These are phyloP conservation scores for Pampus argenteus DNA, from an alignment of 2,797 vertebrate species.

Conservation along the genomic window DNA sequence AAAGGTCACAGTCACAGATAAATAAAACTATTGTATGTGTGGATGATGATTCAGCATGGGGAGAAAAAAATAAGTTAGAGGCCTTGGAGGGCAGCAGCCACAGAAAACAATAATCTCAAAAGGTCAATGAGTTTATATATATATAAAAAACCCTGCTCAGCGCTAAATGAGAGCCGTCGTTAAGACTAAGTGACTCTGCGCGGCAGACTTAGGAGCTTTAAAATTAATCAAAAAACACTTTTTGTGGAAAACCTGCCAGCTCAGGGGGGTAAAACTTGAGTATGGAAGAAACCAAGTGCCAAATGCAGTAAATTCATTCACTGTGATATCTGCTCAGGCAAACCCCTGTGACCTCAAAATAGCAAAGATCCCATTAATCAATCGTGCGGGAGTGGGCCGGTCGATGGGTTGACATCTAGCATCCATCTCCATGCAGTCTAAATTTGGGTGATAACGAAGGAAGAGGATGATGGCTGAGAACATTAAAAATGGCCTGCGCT, in stretches of 20 bases:
- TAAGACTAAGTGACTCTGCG: slow-evolving; percentile 15
- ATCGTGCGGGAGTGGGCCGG: slow-evolving; percentile 18
- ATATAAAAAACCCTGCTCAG: too few species aligned
- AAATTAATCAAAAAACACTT: slow-evolving; percentile 40
- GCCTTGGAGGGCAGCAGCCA: slow-evolving; percentile 15
- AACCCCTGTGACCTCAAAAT: slow-evolving; percentile 71
- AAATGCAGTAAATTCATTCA: slow-evolving; percentile 37
- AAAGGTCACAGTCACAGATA: slow-evolving; percentile 53
- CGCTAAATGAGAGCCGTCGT: slow-evolving; percentile 1
- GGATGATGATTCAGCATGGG: slow-evolving; percentile 34
- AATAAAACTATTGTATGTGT: slow-evolving; percentile 36
- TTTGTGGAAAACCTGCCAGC: background rate
- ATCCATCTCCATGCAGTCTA: slow-evolving; percentile 74
- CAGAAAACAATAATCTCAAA: slow-evolving; percentile 8
- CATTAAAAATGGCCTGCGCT: slow-evolving; percentile 51
- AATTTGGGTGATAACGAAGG: slow-evolving; percentile 72
- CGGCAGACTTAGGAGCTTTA: slow-evolving; percentile 22
- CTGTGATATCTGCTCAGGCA: slow-evolving; percentile 54
- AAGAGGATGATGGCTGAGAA: slow-evolving; percentile 50
- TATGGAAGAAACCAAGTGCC: slow-evolving; percentile 6
- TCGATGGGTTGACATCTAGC: slow-evolving; percentile 50
- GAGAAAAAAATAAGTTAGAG: slow-evolving; percentile 12
- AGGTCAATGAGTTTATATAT: slow-evolving; percentile 33
- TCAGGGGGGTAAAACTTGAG: background rate
- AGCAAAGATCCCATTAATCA: slow-evolving; percentile 73